Evolutionary conservation across 2,113 vertebrate genomes (phyloP).

Genomic region (Hyperoodon ampullatus): DNA sequence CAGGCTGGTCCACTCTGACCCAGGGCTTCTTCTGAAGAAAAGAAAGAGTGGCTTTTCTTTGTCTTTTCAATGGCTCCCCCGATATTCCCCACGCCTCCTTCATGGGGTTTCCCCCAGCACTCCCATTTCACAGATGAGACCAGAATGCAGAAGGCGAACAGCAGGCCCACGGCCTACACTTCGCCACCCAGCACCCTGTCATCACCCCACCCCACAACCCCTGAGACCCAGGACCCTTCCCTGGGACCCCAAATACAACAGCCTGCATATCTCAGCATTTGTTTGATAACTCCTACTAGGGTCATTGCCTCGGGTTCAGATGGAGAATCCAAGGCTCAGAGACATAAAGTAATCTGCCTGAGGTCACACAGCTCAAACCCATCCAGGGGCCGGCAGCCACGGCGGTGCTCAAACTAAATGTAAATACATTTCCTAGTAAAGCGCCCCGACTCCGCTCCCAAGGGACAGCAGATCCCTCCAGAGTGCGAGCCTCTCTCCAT

Average conservation of each 20-base stretch:
- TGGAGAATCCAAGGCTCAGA: neutral
- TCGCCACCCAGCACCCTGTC: neutral
- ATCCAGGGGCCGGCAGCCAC: neutral
- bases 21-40: neutral
- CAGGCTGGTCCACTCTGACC: neutral
- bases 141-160: neutral
- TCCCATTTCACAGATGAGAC: neutral
- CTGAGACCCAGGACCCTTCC: neutral
- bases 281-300: neutral
- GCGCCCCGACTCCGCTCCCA: fast-evolving
- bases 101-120: no score
- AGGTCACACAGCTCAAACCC: neutral
- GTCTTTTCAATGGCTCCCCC: neutral
- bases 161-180: neutral
- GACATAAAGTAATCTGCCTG: neutral
- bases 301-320: neutral
- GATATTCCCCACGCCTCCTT: neutral
- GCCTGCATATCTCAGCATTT: fast-evolving
- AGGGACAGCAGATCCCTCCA: neutral
- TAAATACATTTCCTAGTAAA: neutral
- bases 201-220: fast-evolving
- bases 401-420: fast-evolving
- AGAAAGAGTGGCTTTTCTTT: no score
- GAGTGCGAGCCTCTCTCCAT: fast-evolving
- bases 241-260: neutral